Base-by-base conservation (phyloP, 2,797 vertebrate species). In the Halcyon leucocephala region DNA sequence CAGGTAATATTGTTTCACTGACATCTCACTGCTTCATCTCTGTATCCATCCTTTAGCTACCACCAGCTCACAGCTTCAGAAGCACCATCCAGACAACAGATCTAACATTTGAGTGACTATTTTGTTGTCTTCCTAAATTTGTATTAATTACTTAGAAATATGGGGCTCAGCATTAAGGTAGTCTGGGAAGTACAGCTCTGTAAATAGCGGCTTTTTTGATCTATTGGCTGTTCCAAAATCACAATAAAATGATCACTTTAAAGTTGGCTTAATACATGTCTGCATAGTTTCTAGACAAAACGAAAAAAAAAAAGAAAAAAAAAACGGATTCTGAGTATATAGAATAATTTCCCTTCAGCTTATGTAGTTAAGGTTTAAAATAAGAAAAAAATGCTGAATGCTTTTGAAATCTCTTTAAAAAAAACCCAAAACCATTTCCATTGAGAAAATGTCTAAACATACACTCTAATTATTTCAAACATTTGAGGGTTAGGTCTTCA, bases 181-280 rank as follows among this genome's bases (percentile, higher is more conserved):
- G 21, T 12, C 16, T 51, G 84, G 84, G 70, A 92, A 92, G 33
- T 42, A 89, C 1, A 94, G 61, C 60, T 80, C 60, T 89, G 55
- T 72, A 66, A 73, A 82, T 9, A 86, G 74, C 1, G 4, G 33
- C 51, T 85, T 92, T 93, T 82, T 64, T 64, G 6, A 69, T 64
- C 58, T 73, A 46, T 9, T 80, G 33, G 21, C 60, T 89, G 33
- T 17, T 94, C 61, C 55, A 95, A 96, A 88, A 64, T 74, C 41
- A 87, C 35, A 70, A 22, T 52, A 15, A 85, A 93, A 81, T 78
- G 0, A 64, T 73, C 79, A 71, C 19, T 39, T 73, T 66, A 60
- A 73, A 70, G 33, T 35, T 86, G 44, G n/a, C 28, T 73, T 80
- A 39, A 77, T 41, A 9, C 9, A 52, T 8, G 13, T 46, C 61